Evolutionary conservation across 2,797 vertebrate genomes (phyloP), one percentile per base, ranked within the genome.

Genomic region (Zenarchopterus dispar): DNA sequence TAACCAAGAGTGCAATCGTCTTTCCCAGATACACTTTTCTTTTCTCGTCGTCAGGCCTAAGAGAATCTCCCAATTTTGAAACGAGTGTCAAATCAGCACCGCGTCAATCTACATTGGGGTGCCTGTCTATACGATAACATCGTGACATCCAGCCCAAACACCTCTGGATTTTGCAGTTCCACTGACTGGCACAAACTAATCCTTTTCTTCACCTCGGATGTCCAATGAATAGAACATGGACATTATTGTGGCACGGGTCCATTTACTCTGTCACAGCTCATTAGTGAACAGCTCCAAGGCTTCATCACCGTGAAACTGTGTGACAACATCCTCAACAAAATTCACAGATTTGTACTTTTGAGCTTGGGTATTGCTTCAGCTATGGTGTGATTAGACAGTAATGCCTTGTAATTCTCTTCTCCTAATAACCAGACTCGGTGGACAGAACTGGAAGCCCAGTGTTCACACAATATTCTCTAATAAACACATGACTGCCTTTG

Each of bases 401-500:
- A 89, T 85, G 26, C 71, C 70, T 75, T 81, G 70, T 88, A 81
- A 84, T 73, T 64, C 74, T 72, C 67, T 67, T 81, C 72, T 48
- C 59, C 56, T 70, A 67, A 75, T 74, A 66, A 58, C 72, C 49
- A 17, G 49, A 60, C 66, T 81, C 49, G 18, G 23, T 70, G 72
- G 76, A 77, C 63, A 41, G 43, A 62, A 43, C 73, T 66, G 67
- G 69, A 62, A 80, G 45, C 3, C 3, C 21, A 43, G 47, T 71
- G 62, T 86, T 85, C 80, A 76, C 85, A 78, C 60, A 61, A 48
- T 47, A 62, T 62, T 82, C 47, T 11, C 79, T 88, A 90, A 90
- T 87, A 90, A 89, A 88, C 85, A 85, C 73, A 80, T 73, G 65
- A 63, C 71, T 70, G 65, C 58, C 72, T 84, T 75, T 84, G 79